Percentiles rank a stretch among this genome's conserved stretches.
These are phyloP conservation scores for Paracanthobrama guichenoti DNA, from an alignment of 2,113 vertebrate genomes.

Conservation along the genomic window DNA sequence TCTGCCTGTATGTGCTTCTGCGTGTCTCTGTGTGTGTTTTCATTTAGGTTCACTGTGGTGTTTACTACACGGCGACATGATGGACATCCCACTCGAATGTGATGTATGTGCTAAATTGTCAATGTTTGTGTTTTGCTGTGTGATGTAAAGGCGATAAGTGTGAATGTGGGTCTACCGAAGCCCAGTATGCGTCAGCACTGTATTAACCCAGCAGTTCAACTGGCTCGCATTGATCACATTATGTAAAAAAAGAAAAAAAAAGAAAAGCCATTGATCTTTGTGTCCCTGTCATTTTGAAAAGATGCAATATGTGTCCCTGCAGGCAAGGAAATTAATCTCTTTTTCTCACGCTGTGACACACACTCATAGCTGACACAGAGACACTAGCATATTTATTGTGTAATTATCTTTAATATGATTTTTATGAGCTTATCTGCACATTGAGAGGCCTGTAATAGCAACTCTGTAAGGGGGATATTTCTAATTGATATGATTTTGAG, in stretches of 20 bases:
- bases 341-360: conserved; percentile 43
- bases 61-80: conserved; percentile 15
- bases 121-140: conserved; percentile 36
- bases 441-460: conserved; percentile 11
- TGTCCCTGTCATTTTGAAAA: conserved; percentile 72
- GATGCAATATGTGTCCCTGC: conserved; percentile 69
- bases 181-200: conserved; percentile 53
- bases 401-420: conserved; percentile 41
- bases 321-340: conserved; percentile 65
- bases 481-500: conserved; percentile 5
- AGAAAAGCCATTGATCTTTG: conserved; percentile 67
- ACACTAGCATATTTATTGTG: conserved; percentile 46
- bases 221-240: conserved; percentile 69
- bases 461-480: background rate
- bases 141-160: conserved; percentile 11
- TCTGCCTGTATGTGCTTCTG: conserved; percentile 30
- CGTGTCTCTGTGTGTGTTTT: conserved; percentile 24
- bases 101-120: conserved; percentile 25
- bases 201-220: conserved; percentile 58
- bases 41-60: conserved; percentile 35
- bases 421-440: conserved; percentile 25
- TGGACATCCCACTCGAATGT: background rate
- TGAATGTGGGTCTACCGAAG: conserved; percentile 41
- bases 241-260: conserved; percentile 66
- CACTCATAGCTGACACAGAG: conserved; percentile 45